Base-by-base conservation (phyloP, 2,888 invertebrate species). In the Cephalotes varians region DNA sequence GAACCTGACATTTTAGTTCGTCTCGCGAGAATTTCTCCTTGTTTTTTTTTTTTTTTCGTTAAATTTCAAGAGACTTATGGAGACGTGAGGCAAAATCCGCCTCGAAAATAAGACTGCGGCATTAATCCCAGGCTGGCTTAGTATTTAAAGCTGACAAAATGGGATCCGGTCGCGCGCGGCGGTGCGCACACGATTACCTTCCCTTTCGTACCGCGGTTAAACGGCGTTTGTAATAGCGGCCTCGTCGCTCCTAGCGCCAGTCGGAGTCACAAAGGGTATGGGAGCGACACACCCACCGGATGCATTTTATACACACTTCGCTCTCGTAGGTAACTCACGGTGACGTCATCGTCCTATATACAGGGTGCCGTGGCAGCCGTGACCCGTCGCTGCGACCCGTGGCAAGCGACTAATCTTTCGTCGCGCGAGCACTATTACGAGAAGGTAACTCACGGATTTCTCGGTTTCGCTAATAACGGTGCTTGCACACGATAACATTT, bases 221-320 rank as follows among this genome's bases (percentile, higher is more conserved):
- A 91, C 88, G 88, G 90, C 89, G 91, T 91, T 92, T 92, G 91
- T 91, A 91, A 92, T 90, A 88, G 88, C 82, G 91, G 89, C 88
- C 91, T 90, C 91, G 91, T 91, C 91, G 91, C 88, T 92, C 90
- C 89, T 89, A 92, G 90, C 91, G 92, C 91, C 91, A 88, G 87
- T 82, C 86, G 87, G 91, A 92, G 92, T 92, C 91, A 92, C 91
- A 92, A 92, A 92, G 92, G 92, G 92, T 93, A 92, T 93, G 93
- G 92, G 93, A 93, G 93, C 93, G 93, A 93, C 93, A 94, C 93
- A 94, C 93, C 93, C 93, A 93, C 93, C 93, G 93, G 93, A 93
- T 93, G 92, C 92, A 93, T 92, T 93, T 93, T 93, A 93, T 92
- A 92, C 85, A 79, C 69, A 85, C 88, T 89, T 87, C 82, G 89